Evolutionary conservation across 2,797 vertebrate genomes (phyloP).

Genomic region (Carduelis carduelis): DNA sequence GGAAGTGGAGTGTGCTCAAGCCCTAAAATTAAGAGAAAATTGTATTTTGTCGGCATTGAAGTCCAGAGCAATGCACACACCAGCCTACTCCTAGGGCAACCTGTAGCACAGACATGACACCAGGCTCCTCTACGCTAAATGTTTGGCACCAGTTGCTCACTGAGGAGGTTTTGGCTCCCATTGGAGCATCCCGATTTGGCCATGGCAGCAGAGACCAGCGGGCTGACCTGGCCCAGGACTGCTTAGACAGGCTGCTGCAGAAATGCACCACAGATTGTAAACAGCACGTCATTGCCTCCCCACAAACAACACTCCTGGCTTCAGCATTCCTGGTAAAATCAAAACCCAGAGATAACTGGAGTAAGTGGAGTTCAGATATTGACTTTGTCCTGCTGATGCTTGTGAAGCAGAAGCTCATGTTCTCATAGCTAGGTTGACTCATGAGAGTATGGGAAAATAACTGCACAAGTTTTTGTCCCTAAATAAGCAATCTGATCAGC

Average conservation of each 20-base stretch:
- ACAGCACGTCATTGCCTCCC: neutral
- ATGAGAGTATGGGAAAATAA: neutral
- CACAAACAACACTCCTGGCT: neutral
- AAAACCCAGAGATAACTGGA: neutral
- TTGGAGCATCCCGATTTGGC: neutral
- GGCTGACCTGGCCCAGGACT: neutral
- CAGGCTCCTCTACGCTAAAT: neutral
- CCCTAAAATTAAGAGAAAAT: neutral
- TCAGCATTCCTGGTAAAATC: neutral
- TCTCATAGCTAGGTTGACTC: neutral
- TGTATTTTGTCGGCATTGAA: neutral
- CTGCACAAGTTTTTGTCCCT: neutral
- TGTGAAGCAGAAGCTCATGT: neutral
- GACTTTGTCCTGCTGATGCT: neutral
- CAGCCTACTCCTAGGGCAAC: neutral
- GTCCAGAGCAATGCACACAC: neutral
- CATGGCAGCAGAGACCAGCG: rapidly evolving
- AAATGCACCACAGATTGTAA: neutral
- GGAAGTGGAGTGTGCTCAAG: neutral
- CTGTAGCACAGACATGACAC: neutral
- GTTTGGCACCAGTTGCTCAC: neutral
- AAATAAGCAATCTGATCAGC: neutral
- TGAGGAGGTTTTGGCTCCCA: neutral
- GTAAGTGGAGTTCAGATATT: neutral
- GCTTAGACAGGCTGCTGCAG: neutral